Evolutionary conservation across 2,888 invertebrate genomes (phyloP), one percentile per base, ranked within the genome.

Genomic region (Abrostola triplasia): DNA sequence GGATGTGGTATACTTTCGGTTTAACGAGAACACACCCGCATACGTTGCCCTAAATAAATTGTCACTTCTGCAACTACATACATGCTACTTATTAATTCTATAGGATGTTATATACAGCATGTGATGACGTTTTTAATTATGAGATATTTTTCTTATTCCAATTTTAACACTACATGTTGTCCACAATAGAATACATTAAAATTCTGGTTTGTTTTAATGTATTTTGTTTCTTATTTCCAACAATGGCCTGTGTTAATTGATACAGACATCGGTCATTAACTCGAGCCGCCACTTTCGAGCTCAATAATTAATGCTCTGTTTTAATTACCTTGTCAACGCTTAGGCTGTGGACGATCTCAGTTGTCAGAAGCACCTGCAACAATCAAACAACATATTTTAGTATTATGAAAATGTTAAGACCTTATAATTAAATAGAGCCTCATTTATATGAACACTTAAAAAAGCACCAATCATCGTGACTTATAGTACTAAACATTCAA

Each of bases 1-100:
- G 93, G 92, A 94, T 92, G 88, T 89, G 89, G 90, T 91, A 91
- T 93, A 93, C 93, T 93, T 93, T 91, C 90, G 88, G 86, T 89
- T 86, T 88, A 92, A 91, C 87, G 90, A 90, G 90, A 83, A 80
- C 89, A 88, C 84, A 88, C 88, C 90, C 88, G 87, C 84, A 87
- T 83, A 79, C 72, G 69, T 70, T 82, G 76, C 57, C 73, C 75
- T 78, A 76, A 82, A 82, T 77, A 67, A 62, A 70, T 64, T 67
- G 49, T 57, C 57, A 67, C 59, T 67, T 62, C 42, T 51, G 56
- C 54, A 66, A 62, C 58, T 62, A 72, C 48, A 55, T 61, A 60
- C 70, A 75, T 55, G 55, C 51, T 57, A 59, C 71, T 57, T 59
- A 75, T 70, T 61, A 50, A 66, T 66, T 70, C 75, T 51, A 66